A percentile compares a stretch with the other conserved stretches of the same genome.
Conservation (phyloP, 2,888 invertebrate species). For the Steromphala cineraria region DNA sequence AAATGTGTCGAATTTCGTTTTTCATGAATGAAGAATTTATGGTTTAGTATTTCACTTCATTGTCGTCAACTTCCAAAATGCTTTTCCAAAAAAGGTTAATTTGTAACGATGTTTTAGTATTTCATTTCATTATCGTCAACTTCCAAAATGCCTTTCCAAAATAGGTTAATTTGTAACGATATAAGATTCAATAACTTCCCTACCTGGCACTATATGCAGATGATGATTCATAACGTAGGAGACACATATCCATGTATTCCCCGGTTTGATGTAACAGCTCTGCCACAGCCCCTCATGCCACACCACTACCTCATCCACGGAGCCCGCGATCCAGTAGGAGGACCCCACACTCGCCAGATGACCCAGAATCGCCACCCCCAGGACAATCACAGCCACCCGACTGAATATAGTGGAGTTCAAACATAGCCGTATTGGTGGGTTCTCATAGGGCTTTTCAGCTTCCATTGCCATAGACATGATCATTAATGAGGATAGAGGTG, state of each 20-base stretch:
- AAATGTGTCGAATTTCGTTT: too few species aligned
- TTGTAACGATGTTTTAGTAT: too few species aligned
- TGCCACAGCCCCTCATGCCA: conserved; percentile 36
- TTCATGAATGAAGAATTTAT: too few species aligned
- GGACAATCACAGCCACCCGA: not conserved
- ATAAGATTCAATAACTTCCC: not conserved
- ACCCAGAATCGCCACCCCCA: not conserved
- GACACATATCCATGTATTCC: not conserved
- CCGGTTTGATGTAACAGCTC: conserved; percentile 26
- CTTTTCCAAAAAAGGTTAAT: too few species aligned
- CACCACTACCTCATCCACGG: conserved; percentile 4
- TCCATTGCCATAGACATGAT: not conserved
- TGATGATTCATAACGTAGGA: conserved; percentile 15
- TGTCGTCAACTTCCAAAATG: too few species aligned
- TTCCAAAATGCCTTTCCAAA: too few species aligned
- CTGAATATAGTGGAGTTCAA: conserved; percentile 4
- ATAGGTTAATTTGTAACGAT: too few species aligned
- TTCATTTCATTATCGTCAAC: too few species aligned
- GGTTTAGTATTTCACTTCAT: too few species aligned
- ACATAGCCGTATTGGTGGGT: conserved; percentile 4
- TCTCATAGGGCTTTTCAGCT: conserved; percentile 7
- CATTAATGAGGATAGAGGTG: too few species aligned
- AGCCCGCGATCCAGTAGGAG: conserved; percentile 30
- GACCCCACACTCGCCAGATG: conserved; percentile 7
- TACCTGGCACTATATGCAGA: conserved; percentile 19